Base-by-base conservation (phyloP, 2,797 vertebrate species). In the Anabacerthia variegaticeps region DNA sequence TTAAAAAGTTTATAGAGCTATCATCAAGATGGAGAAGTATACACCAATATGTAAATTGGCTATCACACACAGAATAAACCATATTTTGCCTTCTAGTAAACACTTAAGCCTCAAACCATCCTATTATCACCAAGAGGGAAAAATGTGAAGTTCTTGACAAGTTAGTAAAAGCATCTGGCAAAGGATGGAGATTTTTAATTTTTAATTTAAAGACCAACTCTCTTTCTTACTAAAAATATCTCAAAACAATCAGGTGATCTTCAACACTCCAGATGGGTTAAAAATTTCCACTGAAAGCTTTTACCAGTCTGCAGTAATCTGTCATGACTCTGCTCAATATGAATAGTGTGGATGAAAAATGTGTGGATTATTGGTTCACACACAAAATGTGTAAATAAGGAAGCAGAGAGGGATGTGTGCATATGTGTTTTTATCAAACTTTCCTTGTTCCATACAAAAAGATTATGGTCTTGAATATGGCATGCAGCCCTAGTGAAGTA, bases 161-260 rank as follows among this genome's bases (percentile, higher is more conserved):
- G 55, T 23, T 67, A 91, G 89, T 87, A 93, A 93, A 91, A 85
- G 81, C 71, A 94, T 80, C 85, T 81, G 63, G 72, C 86, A 91
- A 62, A 68, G 48, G 24, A 90, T 1, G 3, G 37, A 90, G 88
- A 71, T 77, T 96, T 96, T 92, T 63, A 72, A 80, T 93, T 93
- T 94, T 93, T 89, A 88, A 87, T 92, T 92, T 44, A 49, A 91
- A 86, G 69, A 75, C 36, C 32, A 79, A 66, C 69, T 94, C 94
- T 68, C 59, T 49, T 92, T 89, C 75, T 56, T 89, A 51, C 88
- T 92, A 96, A 96, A 96, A 95, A 95, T 93, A 93, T 67, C 77
- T 80, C 3, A 4, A 86, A 95, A 94, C 41, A 80, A 91, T 86
- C 79, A 87, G 62, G 89, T 91, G 79, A 91, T 95, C 83, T 74